Conservation (phyloP, 35 echinoderm and acorn worm species). For the Eucidaris tribuloides region DNA sequence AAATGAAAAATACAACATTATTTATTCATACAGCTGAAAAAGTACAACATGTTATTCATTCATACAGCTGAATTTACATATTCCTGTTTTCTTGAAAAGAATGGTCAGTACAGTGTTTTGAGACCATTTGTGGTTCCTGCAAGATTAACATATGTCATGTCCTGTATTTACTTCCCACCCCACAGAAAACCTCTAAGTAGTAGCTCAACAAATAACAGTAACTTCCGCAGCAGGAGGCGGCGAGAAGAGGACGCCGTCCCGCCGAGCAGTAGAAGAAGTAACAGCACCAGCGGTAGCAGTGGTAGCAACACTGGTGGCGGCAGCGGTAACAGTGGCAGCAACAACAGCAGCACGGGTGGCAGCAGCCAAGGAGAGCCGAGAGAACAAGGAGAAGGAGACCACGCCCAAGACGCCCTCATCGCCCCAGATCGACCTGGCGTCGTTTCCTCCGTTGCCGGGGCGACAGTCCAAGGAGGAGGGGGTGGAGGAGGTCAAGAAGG, state of each 20-base stretch:
- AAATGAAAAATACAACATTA: too few species aligned
- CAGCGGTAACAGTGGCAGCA: not conserved
- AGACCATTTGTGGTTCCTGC: too few species aligned
- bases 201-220: constrained; percentile 27
- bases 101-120: too few species aligned
- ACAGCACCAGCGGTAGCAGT: not conserved
- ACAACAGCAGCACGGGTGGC: too few species aligned
- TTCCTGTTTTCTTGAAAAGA: too few species aligned
- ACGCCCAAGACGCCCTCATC: constrained; percentile 52
- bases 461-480: constrained; percentile 46
- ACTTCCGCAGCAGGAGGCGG: not conserved
- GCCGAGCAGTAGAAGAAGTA: not conserved
- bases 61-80: too few species aligned
- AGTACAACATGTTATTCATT: too few species aligned
- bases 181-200: not conserved
- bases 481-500: constrained; percentile 38
- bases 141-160: too few species aligned
- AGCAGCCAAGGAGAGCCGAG: not conserved
- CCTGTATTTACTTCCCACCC: too few species aligned
- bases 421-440: constrained; percentile 76
- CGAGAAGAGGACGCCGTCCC: not conserved
- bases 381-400: constrained; percentile 36
- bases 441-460: constrained; percentile 77
- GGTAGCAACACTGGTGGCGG: not conserved
- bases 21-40: too few species aligned